Conservation (phyloP, 2,113 vertebrate genomes). For the Cygnus buccinator region DNA sequence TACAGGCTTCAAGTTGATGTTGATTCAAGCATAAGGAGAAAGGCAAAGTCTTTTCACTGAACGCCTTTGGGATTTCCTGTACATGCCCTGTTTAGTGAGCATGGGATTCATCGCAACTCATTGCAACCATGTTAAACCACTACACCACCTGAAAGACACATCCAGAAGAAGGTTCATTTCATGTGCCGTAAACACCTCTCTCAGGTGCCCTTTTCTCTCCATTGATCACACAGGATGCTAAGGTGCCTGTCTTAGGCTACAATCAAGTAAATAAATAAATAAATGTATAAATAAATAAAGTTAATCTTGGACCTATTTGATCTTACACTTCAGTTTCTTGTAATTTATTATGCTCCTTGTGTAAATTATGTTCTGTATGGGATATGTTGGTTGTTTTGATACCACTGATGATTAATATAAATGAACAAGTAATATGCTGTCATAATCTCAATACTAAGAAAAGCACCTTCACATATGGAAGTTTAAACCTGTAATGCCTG, state of each 20-base stretch:
- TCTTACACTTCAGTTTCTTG: background rate
- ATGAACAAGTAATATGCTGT: background rate
- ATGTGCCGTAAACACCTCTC: background rate
- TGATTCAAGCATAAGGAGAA: background rate
- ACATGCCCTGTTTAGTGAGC: background rate
- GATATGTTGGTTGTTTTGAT: background rate
- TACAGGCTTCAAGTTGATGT: background rate
- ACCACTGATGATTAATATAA: background rate
- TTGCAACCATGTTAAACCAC: background rate
- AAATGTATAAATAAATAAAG: background rate
- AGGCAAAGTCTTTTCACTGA: background rate
- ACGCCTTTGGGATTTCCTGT: background rate
- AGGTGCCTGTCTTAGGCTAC: background rate
- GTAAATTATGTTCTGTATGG: background rate
- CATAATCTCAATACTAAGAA: background rate
- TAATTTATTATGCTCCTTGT: background rate
- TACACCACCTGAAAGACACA: background rate
- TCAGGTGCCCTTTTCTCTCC: background rate
- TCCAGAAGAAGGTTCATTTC: background rate
- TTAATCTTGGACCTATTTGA: background rate
- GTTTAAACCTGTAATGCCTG: background rate
- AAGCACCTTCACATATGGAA: background rate
- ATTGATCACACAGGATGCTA: background rate
- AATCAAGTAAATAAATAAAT: background rate
- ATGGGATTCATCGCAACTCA: background rate